Evolutionary conservation across 1,140 invertebrate species (phyloP), one percentile per base, ranked within the genome.

Genomic region (Andrena cerasifolii): DNA sequence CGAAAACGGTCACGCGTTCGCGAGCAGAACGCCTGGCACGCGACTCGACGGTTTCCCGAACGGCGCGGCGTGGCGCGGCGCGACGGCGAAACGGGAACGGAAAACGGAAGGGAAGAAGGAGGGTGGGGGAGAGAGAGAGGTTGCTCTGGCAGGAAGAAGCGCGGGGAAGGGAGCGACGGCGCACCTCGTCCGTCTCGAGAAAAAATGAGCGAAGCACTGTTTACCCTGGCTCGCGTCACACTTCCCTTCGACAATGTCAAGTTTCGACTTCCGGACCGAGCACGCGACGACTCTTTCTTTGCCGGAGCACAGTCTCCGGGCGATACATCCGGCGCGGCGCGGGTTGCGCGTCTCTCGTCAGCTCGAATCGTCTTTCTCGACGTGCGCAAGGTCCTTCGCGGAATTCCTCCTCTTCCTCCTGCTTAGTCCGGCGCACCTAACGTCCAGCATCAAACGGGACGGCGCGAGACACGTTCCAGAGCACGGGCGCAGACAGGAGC

Each of bases 211-310:
- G 65, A 71, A 68, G 84, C 80, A 80, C 66, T 91, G 82, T 92
- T 93, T 92, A 85, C 87, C 78, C 87, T 81, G 65, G 58, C 76
- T 71, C 80, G 75, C 87, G 88, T 90, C 90, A 92, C 90, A 90
- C 88, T 92, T 93, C 92, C 92, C 91, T 80, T 88, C 84, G 77
- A 82, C 88, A 90, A 92, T 93, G 92, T 92, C 92, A 92, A 92
- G 90, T 90, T 90, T 89, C 87, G 82, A 92, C 89, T 92, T 93
- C 92, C 92, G 91, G 83, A 72, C 33, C 80, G 71, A 75, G 79
- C 82, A 84, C 83, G 83, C 82, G 82, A 84, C 72, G 53, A 56
- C 68, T 79, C 61, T 59, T 73, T 71, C 78, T 71, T 63, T 54
- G 21, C 28, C 21, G 51, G 51, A 74, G 45, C 65, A 16, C 12